These are phyloP conservation scores for Montipora efflorescens DNA, from an alignment of 64 coral and sea anemone genomes.

Conservation along the genomic window DNA sequence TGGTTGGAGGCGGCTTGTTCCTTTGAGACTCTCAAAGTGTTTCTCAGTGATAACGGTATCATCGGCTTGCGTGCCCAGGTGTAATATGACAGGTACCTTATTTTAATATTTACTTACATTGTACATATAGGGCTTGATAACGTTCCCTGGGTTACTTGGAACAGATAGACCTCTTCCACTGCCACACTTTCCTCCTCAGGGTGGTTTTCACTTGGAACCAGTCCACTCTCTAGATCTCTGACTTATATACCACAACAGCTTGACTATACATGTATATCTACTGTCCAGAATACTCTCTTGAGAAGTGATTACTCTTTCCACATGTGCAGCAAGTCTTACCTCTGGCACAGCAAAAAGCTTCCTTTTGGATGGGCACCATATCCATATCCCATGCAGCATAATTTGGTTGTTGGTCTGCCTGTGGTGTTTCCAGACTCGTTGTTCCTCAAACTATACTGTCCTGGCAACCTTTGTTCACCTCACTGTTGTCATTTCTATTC, in stretches of 20 bases:
- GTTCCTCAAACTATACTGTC: no score
- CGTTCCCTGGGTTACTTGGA: not conserved
- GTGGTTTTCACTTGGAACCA: not conserved
- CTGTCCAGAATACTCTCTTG: no score
- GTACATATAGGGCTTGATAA: not conserved
- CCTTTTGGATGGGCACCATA: no score
- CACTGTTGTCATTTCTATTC: no score
- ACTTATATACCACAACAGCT: not conserved
- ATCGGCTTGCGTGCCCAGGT: constrained; percentile 72
- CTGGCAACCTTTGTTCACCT: no score
- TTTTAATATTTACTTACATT: constrained; percentile 16
- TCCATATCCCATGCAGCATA: no score
- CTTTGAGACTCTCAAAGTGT: constrained; percentile 7
- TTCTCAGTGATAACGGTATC: constrained; percentile 52
- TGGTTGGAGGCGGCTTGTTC: not conserved
- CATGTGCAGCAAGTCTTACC: no score
- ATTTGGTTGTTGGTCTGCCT: no score
- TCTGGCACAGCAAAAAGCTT: no score
- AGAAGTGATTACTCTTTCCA: no score
- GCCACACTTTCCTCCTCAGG: not conserved
- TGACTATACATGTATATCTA: no score
- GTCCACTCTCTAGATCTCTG: constrained; percentile 22
- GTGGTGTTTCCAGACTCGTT: no score
- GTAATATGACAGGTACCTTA: constrained; percentile 7
- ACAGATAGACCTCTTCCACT: constrained; percentile 19